Base-by-base conservation (phyloP, 1,140 invertebrate genomes). In the Aphelinus certus region DNA sequence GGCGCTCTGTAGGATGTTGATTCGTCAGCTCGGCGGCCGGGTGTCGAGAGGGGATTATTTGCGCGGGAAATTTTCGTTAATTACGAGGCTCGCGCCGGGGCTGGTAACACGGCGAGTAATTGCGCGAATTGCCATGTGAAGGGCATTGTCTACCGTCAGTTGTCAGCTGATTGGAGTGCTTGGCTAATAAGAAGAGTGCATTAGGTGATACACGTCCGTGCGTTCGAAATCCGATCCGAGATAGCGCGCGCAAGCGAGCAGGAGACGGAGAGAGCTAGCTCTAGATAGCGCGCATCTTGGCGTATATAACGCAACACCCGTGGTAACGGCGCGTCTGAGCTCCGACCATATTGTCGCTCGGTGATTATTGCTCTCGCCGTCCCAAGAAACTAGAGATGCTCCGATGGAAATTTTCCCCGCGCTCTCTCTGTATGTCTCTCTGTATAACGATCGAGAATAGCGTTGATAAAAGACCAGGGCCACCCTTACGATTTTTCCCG, bases 141-240 rank as follows among this genome's bases (percentile, higher is more conserved):
- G 49, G 26, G 26, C 45, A 68, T 68, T 68, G 66, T 68, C 56
- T 45, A 47, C n/a, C n/a, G 45, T 47, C 26, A 58, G 7, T 55
- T 58, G 56, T 58, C 55, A 57, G 56, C 55, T 68, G 66, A 68
- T 68, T 68, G 55, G 46, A 68, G 53, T 58, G 56, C 66, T 58
- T 58, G 26, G 45, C 66, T 4, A 57, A 68, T 58, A 57, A 58
- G 56, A 48, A 58, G 55, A 48, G n/a, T 58, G 53, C 56, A 58
- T 48, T 57, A 68, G 66, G 45, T 3, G 26, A 58, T 46, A 3
- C 3, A 56, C 49, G 55, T 68, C 47, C 55, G 66, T 53, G 51
- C 51, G 51, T 66, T 66, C 51, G 64, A 66, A 66, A 66, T 51
- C 45, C 51, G 42, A 66, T 66, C 49, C 63, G 43, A 45, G 49